phyloP scores from a whole-genome alignment of 2,888 invertebrate genomes.

The Podotricha telesiphe region DNA sequence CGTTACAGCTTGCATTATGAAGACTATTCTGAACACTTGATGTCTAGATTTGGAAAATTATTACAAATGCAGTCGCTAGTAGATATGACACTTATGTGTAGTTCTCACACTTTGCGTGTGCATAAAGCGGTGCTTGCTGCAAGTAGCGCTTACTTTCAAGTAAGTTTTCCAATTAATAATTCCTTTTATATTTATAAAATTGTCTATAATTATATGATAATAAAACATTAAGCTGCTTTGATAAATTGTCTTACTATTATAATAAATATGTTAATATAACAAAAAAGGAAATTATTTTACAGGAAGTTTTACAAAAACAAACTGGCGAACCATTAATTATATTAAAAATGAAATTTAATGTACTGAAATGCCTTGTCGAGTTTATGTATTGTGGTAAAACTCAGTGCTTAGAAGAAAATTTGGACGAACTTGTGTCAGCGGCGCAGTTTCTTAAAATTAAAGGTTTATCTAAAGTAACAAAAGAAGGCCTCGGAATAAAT shows the following conservation, averaged over 20 bases:
- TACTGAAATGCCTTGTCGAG: constrained; percentile 88
- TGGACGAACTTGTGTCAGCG: constrained; percentile 87
- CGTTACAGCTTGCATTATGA: constrained; percentile 87
- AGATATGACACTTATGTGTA: constrained; percentile 89
- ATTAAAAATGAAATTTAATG: constrained; percentile 87
- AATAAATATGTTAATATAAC: neutral
- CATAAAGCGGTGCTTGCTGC: constrained; percentile 89
- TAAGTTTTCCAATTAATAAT: constrained; percentile 57
- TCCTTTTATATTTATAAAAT: neutral
- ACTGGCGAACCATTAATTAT: constrained; percentile 84
- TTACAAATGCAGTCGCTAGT: constrained; percentile 89
- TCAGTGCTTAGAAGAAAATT: constrained; percentile 86
- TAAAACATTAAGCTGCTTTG: neutral
- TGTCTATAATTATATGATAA: neutral
- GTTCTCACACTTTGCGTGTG: constrained; percentile 88
- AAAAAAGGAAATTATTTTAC: constrained; percentile 27
- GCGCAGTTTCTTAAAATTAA: constrained; percentile 88
- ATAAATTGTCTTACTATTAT: neutral
- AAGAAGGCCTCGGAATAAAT: constrained; percentile 76
- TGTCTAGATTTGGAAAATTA: constrained; percentile 87
- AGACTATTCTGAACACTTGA: constrained; percentile 87
- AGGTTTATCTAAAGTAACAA: constrained; percentile 83
- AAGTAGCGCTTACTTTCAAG: constrained; percentile 89
- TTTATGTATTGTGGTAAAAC: constrained; percentile 92
- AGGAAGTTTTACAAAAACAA: constrained; percentile 85